These are phyloP conservation scores for Pristionchus arcanus DNA, from an alignment of 2,888 invertebrate species.

Conservation along the genomic window DNA sequence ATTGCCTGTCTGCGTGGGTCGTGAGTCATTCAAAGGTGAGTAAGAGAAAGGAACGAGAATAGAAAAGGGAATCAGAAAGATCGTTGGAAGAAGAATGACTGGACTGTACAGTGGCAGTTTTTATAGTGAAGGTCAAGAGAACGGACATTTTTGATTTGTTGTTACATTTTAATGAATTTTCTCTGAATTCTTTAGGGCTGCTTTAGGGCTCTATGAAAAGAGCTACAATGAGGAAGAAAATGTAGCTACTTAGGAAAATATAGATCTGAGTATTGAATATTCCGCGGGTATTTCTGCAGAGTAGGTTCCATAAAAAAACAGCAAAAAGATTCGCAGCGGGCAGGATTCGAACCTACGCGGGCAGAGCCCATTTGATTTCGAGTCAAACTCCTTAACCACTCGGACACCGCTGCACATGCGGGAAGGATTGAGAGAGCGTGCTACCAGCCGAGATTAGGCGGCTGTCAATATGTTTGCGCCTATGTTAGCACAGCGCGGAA, in stretches of 20 bases:
- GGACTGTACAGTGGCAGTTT: background rate
- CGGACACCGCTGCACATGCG: slow-evolving; percentile 55
- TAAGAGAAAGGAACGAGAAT: slow-evolving; percentile 41
- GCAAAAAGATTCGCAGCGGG: slow-evolving; percentile 55
- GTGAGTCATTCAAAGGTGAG: slow-evolving; percentile 28
- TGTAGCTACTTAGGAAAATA: too few species aligned
- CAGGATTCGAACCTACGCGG: slow-evolving; percentile 63
- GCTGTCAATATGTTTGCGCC: background rate
- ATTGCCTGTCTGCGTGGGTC: slow-evolving; percentile 24
- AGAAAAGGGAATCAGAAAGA: background rate
- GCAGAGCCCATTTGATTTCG: slow-evolving; percentile 61
- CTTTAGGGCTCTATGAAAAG: too few species aligned
- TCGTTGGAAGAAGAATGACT: background rate
- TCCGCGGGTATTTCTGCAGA: background rate
- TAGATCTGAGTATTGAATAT: too few species aligned
- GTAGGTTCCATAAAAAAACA: background rate
- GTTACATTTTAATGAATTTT: too few species aligned
- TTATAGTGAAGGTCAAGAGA: background rate
- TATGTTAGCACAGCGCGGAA: background rate
- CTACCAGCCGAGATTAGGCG: background rate
- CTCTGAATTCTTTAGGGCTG: too few species aligned
- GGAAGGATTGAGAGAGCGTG: background rate
- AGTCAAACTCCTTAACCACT: slow-evolving; percentile 61
- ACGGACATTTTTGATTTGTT: background rate
- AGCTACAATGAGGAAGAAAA: too few species aligned